phyloP scores from a whole-genome alignment of 1,140 invertebrate genomes.

The Papilio polyxenes region DNA sequence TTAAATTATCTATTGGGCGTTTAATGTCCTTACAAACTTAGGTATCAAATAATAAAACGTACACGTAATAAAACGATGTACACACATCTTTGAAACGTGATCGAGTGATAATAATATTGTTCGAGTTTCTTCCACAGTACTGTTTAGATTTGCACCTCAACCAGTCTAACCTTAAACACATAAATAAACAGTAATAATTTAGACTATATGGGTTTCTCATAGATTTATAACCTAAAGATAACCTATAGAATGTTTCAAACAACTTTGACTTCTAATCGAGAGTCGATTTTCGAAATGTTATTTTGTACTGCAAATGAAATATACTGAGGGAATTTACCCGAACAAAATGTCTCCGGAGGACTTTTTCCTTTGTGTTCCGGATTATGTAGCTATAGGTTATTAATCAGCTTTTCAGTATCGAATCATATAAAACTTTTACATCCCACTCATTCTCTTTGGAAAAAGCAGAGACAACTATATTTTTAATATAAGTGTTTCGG shows the following conservation, averaged over 20 bases:
- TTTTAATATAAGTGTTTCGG: not conserved
- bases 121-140: constrained; percentile 1
- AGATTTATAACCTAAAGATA: too few species aligned
- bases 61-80: constrained; percentile 6
- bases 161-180: constrained; percentile 27
- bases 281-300: too few species aligned
- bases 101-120: constrained; percentile 1
- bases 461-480: not conserved
- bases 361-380: too few species aligned
- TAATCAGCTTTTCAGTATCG: too few species aligned
- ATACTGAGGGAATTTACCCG: too few species aligned
- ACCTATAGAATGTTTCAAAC: too few species aligned
- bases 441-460: not conserved
- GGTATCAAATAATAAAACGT: constrained; percentile 43
- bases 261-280: too few species aligned
- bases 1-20: constrained; percentile 58
- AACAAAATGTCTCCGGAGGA: too few species aligned
- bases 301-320: too few species aligned
- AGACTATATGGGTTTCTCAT: not conserved
- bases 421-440: not conserved
- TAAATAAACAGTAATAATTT: constrained; percentile 17
- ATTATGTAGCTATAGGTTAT: not conserved
- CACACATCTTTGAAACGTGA: constrained; percentile 17
- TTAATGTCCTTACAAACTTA: constrained; percentile 48
- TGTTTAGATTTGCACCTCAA: constrained; percentile 30